Conservation (phyloP, 2,797 vertebrate species). For the Nannoperca australis region DNA sequence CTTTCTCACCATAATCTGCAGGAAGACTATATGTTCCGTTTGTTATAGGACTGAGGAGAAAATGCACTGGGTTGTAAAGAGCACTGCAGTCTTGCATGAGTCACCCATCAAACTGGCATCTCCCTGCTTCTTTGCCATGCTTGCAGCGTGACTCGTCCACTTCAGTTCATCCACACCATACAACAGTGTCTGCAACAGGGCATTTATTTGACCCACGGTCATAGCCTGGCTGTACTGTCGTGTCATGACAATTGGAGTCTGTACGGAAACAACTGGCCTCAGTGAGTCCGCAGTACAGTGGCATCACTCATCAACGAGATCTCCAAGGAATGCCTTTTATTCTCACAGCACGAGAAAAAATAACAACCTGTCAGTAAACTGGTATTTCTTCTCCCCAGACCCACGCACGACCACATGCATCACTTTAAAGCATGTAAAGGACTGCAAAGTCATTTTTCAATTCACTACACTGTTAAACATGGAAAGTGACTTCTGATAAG, state of each 20-base stretch:
- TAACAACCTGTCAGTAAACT: not conserved
- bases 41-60: slow-evolving; percentile 8
- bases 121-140: slow-evolving; percentile 26
- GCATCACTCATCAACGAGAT: slow-evolving; percentile 32
- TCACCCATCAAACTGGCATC: slow-evolving; percentile 44
- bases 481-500: too few species aligned
- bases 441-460: not conserved
- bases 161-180: slow-evolving; percentile 33
- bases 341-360: slow-evolving; percentile 18
- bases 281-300: slow-evolving; percentile 45
- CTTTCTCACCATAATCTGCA: not conserved
- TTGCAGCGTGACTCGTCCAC: slow-evolving; percentile 29
- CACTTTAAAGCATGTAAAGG: not conserved
- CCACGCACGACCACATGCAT: not conserved
- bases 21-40: not conserved
- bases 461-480: not conserved
- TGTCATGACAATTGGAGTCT: slow-evolving; percentile 70
- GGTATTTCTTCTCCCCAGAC: not conserved
- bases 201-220: slow-evolving; percentile 38
- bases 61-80: slow-evolving; percentile 5
- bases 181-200: slow-evolving; percentile 31
- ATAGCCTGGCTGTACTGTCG: slow-evolving; percentile 42
- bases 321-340: slow-evolving; percentile 29
- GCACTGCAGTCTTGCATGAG: slow-evolving; percentile 27
- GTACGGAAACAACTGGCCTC: slow-evolving; percentile 53